Evolutionary conservation across 2,113 vertebrate species (phyloP).

Genomic region (Osmerus mordax): DNA sequence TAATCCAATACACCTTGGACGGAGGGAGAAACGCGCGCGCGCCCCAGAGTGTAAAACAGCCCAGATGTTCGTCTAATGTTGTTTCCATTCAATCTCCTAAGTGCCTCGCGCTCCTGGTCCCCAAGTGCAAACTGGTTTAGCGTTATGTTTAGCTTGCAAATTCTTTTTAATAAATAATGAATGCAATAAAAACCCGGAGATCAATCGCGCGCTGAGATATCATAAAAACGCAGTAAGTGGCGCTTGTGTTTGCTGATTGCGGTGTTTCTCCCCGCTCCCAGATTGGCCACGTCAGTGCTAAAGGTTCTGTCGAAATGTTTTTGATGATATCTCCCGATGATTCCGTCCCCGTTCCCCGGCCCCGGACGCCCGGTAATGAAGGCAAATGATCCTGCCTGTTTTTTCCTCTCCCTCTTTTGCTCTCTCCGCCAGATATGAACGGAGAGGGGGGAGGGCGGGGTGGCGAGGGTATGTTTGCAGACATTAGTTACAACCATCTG

Average conservation of each 20-base stretch:
- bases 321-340: constrained; percentile 27
- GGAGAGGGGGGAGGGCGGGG: constrained; percentile 2
- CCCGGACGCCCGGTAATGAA: constrained; percentile 16
- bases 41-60: constrained; percentile 82
- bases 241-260: constrained; percentile 70
- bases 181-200: constrained; percentile 86
- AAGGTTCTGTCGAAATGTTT: constrained; percentile 45
- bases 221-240: constrained; percentile 78
- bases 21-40: constrained; percentile 68
- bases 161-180: constrained; percentile 94
- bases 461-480: constrained; percentile 17
- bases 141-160: constrained; percentile 92
- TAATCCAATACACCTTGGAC: constrained; percentile 85
- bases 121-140: constrained; percentile 88
- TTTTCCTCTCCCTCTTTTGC: neutral
- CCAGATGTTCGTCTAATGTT: constrained; percentile 91
- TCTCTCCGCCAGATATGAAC: constrained; percentile 16
- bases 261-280: constrained; percentile 43
- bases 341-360: neutral
- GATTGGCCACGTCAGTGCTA: constrained; percentile 43
- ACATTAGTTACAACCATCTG: constrained; percentile 50
- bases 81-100: constrained; percentile 93
- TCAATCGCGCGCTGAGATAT: constrained; percentile 87
- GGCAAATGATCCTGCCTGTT: constrained; percentile 1
- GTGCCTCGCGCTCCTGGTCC: constrained; percentile 69